These are phyloP conservation scores for Henicopernis longicauda DNA, from an alignment of 2,113 vertebrate species.

Conservation along the genomic window DNA sequence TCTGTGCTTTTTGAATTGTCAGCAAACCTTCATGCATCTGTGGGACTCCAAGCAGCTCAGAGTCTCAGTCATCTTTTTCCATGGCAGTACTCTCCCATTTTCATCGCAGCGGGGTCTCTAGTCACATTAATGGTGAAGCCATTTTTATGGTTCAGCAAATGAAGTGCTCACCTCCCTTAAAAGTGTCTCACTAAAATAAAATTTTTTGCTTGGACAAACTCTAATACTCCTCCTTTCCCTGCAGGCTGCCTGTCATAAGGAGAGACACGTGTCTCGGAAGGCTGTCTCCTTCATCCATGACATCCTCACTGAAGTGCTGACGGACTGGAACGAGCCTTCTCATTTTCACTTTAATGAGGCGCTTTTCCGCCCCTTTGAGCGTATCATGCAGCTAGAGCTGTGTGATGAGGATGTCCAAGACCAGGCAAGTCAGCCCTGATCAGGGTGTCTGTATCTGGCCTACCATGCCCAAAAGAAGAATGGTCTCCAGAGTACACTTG, in stretches of 20 bases:
- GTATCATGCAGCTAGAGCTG: conserved; percentile 96
- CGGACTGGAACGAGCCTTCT: conserved; percentile 87
- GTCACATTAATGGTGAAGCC: not conserved
- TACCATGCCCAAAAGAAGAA: not conserved
- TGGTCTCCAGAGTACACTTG: not conserved
- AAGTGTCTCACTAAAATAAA: not conserved
- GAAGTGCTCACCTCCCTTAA: not conserved
- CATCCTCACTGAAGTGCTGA: conserved; percentile 91
- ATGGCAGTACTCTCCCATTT: not conserved
- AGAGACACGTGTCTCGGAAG: conserved; percentile 93
- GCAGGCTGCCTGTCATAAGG: conserved; percentile 93
- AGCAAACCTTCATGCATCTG: not conserved
- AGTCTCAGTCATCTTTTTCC: not conserved
- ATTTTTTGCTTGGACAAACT: not conserved
- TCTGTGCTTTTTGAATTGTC: not conserved
- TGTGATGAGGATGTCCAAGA: conserved; percentile 98
- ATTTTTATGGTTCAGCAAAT: not conserved
- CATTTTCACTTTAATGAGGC: conserved; percentile 97
- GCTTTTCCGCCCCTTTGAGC: conserved; percentile 93
- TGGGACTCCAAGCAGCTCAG: not conserved
- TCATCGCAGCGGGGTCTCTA: not conserved
- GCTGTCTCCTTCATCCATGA: conserved; percentile 97
- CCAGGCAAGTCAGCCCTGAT: conserved; percentile 77
- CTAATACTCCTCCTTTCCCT: not conserved
- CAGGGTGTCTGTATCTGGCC: not conserved